phyloP scores from a whole-genome alignment of 2,113 vertebrate species.

The Poeciliopsis occidentalis region DNA sequence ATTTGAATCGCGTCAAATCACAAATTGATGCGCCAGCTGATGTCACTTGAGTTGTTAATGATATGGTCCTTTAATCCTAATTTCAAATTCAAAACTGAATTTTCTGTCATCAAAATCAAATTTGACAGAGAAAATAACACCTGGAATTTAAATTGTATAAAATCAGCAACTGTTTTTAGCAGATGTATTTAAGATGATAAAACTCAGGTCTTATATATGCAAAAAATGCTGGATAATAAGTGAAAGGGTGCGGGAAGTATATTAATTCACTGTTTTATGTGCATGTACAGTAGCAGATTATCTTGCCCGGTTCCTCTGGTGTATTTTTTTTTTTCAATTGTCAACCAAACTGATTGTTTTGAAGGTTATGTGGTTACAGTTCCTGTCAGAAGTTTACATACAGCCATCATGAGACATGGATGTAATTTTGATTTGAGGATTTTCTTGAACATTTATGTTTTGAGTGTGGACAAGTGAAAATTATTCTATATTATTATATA shows the following conservation, averaged over 20 bases:
- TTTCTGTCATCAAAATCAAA: constrained; percentile 2
- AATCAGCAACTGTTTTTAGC: constrained; percentile 27
- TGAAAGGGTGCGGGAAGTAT: constrained; percentile 31
- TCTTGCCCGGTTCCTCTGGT: constrained; percentile 85
- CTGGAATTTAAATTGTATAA: constrained; percentile 21
- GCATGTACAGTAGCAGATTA: constrained; percentile 76
- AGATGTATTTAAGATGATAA: constrained; percentile 66
- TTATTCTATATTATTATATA: no score
- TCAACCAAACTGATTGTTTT: constrained; percentile 64
- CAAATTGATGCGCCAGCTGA: constrained; percentile 26
- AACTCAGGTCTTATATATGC: constrained; percentile 76
- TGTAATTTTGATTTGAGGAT: not conserved
- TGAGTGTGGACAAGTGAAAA: not conserved
- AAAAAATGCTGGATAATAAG: constrained; percentile 57
- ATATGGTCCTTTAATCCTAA: constrained; percentile 53
- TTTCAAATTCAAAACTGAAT: constrained; percentile 62
- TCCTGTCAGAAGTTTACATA: not conserved
- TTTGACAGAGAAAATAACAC: constrained; percentile 2
- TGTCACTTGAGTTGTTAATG: constrained; percentile 57
- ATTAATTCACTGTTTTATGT: constrained; percentile 65
- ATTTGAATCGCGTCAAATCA: constrained; percentile 12
- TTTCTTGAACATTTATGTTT: constrained; percentile 14
- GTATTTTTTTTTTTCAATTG: constrained; percentile 64
- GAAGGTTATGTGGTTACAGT: constrained; percentile 50
- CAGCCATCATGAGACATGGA: not conserved